A percentile compares a stretch with the other conserved stretches of the same genome.
phyloP scores from a whole-genome alignment of 2,888 invertebrate genomes.

The Papilio demoleus region DNA sequence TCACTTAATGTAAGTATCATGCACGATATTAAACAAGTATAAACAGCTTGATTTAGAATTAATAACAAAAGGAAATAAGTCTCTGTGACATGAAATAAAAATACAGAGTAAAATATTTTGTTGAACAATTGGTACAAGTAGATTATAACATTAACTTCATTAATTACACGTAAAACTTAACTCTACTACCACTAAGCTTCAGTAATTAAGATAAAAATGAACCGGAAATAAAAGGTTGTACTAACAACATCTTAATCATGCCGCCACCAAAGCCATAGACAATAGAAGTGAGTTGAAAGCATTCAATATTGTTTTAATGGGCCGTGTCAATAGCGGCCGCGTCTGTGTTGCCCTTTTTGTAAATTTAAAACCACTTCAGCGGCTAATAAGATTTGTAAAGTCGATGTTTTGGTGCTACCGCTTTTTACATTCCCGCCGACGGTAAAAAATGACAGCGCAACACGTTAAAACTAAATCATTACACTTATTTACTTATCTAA shows the following conservation, averaged over 20 bases:
- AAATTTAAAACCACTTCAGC: slow-evolving; percentile 81
- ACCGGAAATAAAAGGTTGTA: slow-evolving; percentile 47
- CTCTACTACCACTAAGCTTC: not conserved
- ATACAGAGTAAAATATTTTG: not conserved
- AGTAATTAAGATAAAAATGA: slow-evolving; percentile 31
- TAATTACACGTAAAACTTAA: not conserved
- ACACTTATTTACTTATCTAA: not conserved
- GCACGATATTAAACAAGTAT: slow-evolving; percentile 55
- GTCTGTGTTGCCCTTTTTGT: slow-evolving; percentile 69
- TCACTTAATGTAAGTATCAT: slow-evolving; percentile 47
- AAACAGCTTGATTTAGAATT: no score
- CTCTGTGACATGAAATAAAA: no score
- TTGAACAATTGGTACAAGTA: no score
- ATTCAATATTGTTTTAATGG: slow-evolving; percentile 61
- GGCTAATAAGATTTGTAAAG: slow-evolving; percentile 81
- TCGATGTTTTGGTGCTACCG: slow-evolving; percentile 59
- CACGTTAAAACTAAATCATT: slow-evolving; percentile 1
- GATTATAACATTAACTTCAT: not conserved
- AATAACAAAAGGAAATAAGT: no score
- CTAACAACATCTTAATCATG: slow-evolving; percentile 66
- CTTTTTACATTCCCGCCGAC: slow-evolving; percentile 27
- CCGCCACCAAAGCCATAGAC: slow-evolving; percentile 70
- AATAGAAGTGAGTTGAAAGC: slow-evolving; percentile 70
- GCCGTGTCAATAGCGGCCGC: slow-evolving; percentile 68
- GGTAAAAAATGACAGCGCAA: slow-evolving; percentile 25